Evolutionary conservation across 2,113 vertebrate genomes (phyloP).

Genomic region (Steatornis caripensis): DNA sequence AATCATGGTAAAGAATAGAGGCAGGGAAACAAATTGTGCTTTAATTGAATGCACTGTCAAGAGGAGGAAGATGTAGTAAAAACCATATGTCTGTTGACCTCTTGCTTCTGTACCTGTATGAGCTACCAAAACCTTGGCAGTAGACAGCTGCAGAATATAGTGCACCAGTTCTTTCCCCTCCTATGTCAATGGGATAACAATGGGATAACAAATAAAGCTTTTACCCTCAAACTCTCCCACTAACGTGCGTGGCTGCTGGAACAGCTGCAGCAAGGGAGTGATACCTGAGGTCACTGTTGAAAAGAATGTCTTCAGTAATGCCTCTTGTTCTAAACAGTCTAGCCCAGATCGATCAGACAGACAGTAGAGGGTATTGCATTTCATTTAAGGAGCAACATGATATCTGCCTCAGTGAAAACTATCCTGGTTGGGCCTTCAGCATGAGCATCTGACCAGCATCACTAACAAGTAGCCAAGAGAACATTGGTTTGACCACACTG

Average conservation of each 20-base stretch:
- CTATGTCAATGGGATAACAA: background rate
- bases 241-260: background rate
- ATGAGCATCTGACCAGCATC: background rate
- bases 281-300: background rate
- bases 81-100: background rate
- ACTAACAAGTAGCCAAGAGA: background rate
- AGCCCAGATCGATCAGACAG: background rate
- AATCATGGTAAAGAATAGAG: background rate
- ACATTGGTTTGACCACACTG: background rate
- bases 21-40: fast-evolving
- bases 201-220: background rate
- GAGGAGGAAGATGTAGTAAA: background rate
- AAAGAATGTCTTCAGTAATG: background rate
- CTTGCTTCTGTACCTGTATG: background rate
- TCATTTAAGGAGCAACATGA: background rate
- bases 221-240: background rate
- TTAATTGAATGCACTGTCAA: background rate
- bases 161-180: background rate
- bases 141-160: background rate
- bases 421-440: background rate
- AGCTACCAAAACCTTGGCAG: background rate
- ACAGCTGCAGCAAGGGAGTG: background rate
- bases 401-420: background rate
- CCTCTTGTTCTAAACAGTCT: background rate
- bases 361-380: background rate